Base-by-base conservation (phyloP, 1,140 invertebrate genomes). In the Nephila pilipes region DNA sequence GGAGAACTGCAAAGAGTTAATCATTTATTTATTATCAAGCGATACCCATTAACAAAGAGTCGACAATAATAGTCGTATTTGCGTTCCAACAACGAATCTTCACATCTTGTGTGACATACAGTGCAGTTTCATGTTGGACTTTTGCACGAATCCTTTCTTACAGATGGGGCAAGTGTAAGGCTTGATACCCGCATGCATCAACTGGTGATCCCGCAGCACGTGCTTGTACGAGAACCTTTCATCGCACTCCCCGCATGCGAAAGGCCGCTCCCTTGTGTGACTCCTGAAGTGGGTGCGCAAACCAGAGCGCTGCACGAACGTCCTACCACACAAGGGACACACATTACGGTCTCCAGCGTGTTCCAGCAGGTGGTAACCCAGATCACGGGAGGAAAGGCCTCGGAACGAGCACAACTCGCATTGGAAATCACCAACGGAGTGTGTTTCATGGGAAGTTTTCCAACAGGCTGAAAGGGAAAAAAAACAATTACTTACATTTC, bases 221-320 rank as follows among this genome's bases (percentile, higher is more conserved):
- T 95, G 95, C 25, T 95, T 95, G 75, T 96, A 95, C 32, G 94
- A 94, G 88, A 97, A 97, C 2, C 95, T 94, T 89, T 96, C 96
- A 1, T 96, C 96, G 94, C 96, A 97, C 5, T 95, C 94, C 12
- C 94, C 95, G 94, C 96, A 97, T 22, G 95, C 94, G 94, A 96
- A 96, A 0, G 96, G 96, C 90, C 96, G 95, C 93, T 96, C 96
- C 16, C 96, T 96, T n/a, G 96, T 95, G 93, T 96, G 96, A 6
- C 95, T 96, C 89, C 96, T 32, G 38, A 60, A 22, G 29, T 91
- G 90, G 54, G 25, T 58, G 12, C 57, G 54, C n/a, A 87, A 29
- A 2, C 25, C 32, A 2, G 25, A 54, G 12, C 12, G 16, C 57
- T 87, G 85, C 25, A 54, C 12, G 54, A 60, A 87, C 4, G 54